phyloP scores from a whole-genome alignment of 30 jellyfish, hydroid and myxozoan species.

The Hydractinia symbiolongicarpus region DNA sequence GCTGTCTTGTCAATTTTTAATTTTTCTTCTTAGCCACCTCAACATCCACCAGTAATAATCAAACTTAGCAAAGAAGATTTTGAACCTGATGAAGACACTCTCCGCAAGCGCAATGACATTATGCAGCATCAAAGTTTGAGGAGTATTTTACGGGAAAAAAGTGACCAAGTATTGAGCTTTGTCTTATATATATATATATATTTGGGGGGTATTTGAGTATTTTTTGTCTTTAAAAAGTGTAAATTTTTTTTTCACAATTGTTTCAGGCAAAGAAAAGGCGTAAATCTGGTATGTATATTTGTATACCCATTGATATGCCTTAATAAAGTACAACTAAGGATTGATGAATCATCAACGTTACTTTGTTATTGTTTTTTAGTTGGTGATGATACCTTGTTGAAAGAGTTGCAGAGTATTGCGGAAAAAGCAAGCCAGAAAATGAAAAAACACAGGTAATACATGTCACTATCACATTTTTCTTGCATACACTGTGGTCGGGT shows the following conservation, averaged over 20 bases:
- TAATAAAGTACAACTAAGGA: no score
- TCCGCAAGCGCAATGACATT: neutral
- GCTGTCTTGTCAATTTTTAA: no score
- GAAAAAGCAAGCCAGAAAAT: neutral
- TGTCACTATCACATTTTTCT: neutral
- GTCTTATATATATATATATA: neutral
- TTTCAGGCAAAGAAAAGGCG: no score
- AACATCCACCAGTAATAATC: constrained; percentile 31
- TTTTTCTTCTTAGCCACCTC: constrained; percentile 22
- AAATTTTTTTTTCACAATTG: no score
- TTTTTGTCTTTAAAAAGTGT: no score
- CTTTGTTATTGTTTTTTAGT: neutral
- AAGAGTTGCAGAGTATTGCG: neutral
- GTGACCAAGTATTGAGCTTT: neutral
- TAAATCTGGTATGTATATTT: no score
- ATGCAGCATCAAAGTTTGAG: neutral
- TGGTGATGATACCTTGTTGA: constrained; percentile 4
- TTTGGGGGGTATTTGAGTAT: no score
- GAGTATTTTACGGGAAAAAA: neutral
- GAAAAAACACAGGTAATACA: constrained; percentile 14
- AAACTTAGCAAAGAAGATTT: constrained; percentile 35
- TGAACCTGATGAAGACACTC: constrained; percentile 16
- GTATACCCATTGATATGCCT: no score
- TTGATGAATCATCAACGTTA: neutral
- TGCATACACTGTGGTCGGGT: neutral